Percentiles rank a stretch among this genome's conserved stretches.
phyloP scores from a whole-genome alignment of 2,888 invertebrate species.

The Pandemis cinnamomeana region DNA sequence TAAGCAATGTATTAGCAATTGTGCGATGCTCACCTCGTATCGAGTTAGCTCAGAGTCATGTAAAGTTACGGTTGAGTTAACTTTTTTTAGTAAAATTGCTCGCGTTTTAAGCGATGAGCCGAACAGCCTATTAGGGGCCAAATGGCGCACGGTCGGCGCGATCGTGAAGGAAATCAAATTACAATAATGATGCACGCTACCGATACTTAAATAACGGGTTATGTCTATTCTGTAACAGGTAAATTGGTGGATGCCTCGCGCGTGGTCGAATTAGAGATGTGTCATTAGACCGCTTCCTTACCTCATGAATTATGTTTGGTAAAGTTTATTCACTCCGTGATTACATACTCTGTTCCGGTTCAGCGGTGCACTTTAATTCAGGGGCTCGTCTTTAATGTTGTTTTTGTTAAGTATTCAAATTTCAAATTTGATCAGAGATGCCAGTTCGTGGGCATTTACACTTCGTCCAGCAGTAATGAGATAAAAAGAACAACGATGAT shows the following conservation, averaged over 20 bases:
- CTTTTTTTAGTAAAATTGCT: constrained; percentile 69
- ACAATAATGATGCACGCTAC: constrained; percentile 81
- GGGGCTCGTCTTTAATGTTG: constrained; percentile 21
- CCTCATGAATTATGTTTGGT: constrained; percentile 71
- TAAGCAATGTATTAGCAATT: constrained; percentile 73
- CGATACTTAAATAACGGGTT: constrained; percentile 80
- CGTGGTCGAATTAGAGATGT: constrained; percentile 66
- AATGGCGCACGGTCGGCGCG: constrained; percentile 68
- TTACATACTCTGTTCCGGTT: constrained; percentile 63
- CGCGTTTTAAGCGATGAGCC: constrained; percentile 69
- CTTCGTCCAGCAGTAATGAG: background rate
- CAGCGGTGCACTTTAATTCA: constrained; percentile 46
- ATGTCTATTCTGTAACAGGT: constrained; percentile 78
- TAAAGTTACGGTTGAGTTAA: constrained; percentile 65
- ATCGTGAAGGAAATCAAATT: constrained; percentile 80
- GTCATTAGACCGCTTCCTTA: constrained; percentile 62
- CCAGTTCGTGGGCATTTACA: background rate
- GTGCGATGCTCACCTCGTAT: constrained; percentile 79
- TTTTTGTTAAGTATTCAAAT: constrained; percentile 6
- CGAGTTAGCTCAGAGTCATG: constrained; percentile 58
- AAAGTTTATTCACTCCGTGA: constrained; percentile 69
- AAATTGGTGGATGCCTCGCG: constrained; percentile 78
- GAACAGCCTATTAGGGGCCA: constrained; percentile 72
- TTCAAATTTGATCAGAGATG: constrained; percentile 8
- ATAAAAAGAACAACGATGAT: background rate